Conservation (phyloP, 92 coral and sea anemone species). For the Nematostella vectensis region DNA sequence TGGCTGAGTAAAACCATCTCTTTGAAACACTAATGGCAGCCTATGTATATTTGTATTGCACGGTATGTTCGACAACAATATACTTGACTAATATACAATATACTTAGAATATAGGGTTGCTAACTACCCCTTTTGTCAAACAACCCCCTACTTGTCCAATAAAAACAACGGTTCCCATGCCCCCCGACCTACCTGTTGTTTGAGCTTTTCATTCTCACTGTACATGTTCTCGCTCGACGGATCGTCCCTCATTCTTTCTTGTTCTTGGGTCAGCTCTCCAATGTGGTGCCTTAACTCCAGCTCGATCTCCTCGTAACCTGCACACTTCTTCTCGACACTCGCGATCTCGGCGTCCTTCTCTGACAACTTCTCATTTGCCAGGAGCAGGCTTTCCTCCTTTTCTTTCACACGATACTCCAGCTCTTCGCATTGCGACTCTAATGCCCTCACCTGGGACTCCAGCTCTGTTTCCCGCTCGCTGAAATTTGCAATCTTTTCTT, state of each 20-base stretch:
- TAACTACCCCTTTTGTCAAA: too few species aligned
- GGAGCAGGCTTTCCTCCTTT: constrained; percentile 69
- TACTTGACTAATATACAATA: too few species aligned
- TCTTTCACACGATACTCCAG: constrained; percentile 47
- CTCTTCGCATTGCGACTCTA: constrained; percentile 50
- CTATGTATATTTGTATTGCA: too few species aligned
- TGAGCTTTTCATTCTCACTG: constrained; percentile 9
- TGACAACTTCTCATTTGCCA: constrained; percentile 34
- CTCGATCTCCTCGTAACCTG: constrained; percentile 59
- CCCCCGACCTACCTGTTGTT: not conserved
- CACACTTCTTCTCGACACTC: constrained; percentile 46
- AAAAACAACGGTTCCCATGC: too few species aligned
- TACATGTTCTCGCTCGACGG: not conserved
- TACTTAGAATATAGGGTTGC: too few species aligned
- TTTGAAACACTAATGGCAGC: too few species aligned
- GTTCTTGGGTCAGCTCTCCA: constrained; percentile 72
- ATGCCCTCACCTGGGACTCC: constrained; percentile 20
- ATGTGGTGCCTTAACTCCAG: constrained; percentile 73
- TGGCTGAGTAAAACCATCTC: too few species aligned
- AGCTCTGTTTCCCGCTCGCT: constrained; percentile 25
- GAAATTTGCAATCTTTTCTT: constrained; percentile 11
- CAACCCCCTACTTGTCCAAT: too few species aligned
- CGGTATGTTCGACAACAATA: too few species aligned
- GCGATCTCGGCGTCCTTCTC: constrained; percentile 34
- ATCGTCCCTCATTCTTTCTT: constrained; percentile 26